A percentile compares a stretch with the other conserved stretches of the same genome.
phyloP scores from a whole-genome alignment of 2,888 invertebrate species.

The Catocala sponsa region DNA sequence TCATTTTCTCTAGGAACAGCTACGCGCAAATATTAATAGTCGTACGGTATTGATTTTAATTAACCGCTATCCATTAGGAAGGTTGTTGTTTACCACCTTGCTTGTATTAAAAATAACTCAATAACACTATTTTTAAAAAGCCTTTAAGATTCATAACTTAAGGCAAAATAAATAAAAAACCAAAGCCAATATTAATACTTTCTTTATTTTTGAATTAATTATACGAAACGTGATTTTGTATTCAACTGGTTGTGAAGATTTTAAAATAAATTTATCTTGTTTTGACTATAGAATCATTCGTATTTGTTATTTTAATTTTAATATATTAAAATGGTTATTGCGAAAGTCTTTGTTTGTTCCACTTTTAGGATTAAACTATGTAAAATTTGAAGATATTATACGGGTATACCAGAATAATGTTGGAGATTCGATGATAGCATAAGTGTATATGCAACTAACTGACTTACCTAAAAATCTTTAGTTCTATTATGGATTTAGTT shows the following conservation, averaged over 20 bases:
- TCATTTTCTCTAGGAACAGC: too few species aligned
- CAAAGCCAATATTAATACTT: not conserved
- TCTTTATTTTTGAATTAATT: not conserved
- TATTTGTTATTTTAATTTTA: constrained; percentile 22
- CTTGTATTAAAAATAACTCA: not conserved
- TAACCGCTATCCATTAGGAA: too few species aligned
- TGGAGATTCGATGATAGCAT: too few species aligned
- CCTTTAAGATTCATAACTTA: too few species aligned
- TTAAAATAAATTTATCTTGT: not conserved
- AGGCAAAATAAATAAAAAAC: too few species aligned
- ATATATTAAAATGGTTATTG: constrained; percentile 23
- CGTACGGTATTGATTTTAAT: too few species aligned
- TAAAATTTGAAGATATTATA: constrained; percentile 1
- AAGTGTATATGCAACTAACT: too few species aligned
- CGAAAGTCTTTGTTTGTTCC: constrained; percentile 40
- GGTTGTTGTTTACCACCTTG: too few species aligned
- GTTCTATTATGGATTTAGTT: too few species aligned
- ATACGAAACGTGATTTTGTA: not conserved
- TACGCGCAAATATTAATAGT: too few species aligned
- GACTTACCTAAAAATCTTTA: too few species aligned
- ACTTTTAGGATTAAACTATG: constrained; percentile 24
- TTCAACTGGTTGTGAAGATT: too few species aligned
- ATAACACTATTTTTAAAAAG: not conserved
- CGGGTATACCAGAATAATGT: constrained; percentile 3
- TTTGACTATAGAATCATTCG: constrained; percentile 8